Conservation (phyloP, 2,888 invertebrate species). For the Cataglyphis livida region DNA sequence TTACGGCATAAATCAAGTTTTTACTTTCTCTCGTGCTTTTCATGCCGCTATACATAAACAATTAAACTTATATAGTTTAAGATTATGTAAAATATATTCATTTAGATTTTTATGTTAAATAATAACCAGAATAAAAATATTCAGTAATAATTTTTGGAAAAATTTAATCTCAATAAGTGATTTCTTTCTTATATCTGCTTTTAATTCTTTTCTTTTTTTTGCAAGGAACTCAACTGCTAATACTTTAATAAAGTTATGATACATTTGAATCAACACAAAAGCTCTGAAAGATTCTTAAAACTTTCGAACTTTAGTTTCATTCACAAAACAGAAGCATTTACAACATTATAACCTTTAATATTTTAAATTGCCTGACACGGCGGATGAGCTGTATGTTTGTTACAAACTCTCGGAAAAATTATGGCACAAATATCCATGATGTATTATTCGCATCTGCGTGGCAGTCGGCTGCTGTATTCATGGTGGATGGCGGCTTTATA, state of each 20-base stretch:
- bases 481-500: constrained; percentile 52
- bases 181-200: neutral
- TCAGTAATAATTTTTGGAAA: neutral
- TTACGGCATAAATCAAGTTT: constrained; percentile 47
- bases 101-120: neutral
- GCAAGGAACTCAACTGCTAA: neutral
- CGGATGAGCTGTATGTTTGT: constrained; percentile 41
- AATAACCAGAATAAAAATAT: neutral
- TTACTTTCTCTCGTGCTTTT: constrained; percentile 26
- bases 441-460: constrained; percentile 53
- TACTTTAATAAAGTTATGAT: neutral
- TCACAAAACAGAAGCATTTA: constrained; percentile 31
- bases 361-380: constrained; percentile 40
- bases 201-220: neutral
- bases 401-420: constrained; percentile 51
- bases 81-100: neutral
- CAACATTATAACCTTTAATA: constrained; percentile 52
- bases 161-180: neutral
- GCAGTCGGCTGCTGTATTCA: constrained; percentile 51
- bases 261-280: neutral
- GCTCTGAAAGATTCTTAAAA: neutral
- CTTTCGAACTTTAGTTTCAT: constrained; percentile 26
- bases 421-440: constrained; percentile 55
- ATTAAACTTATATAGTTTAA: neutral
- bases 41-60: neutral